phyloP scores from a whole-genome alignment of 2,113 vertebrate species.

The Arizona elegans region DNA sequence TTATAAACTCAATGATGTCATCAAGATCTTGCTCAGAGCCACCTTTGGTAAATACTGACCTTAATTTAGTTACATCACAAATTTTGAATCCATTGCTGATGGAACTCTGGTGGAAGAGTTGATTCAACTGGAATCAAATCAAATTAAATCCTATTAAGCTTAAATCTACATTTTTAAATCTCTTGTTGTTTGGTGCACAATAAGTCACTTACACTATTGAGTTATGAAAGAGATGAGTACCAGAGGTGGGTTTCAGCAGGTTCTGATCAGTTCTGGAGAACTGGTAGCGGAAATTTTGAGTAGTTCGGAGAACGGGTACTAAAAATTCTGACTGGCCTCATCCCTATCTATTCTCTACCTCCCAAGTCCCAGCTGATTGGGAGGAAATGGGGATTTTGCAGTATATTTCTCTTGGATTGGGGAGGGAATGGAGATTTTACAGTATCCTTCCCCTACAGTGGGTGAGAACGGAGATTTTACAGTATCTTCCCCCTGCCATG shows the following conservation, averaged over 20 bases:
- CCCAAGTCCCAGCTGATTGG: no score
- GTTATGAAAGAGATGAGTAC: background rate
- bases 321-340: no score
- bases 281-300: no score
- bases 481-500: no score
- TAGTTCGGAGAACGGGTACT: no score
- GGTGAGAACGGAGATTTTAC: no score
- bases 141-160: background rate
- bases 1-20: background rate
- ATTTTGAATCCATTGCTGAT: constrained; percentile 58
- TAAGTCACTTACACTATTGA: background rate
- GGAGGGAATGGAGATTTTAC: no score
- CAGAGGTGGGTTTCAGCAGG: background rate
- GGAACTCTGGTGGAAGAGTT: constrained; percentile 56
- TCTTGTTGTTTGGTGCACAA: background rate
- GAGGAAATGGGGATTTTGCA: no score
- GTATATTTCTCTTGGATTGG: no score
- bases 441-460: no score
- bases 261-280: no score
- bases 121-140: constrained; percentile 62
- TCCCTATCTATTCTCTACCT: no score
- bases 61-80: constrained; percentile 66
- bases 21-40: background rate
- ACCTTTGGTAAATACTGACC: constrained; percentile 52
- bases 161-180: background rate